Base-by-base conservation (phyloP, 2,797 vertebrate species). In the Bradypodion pumilum region DNA sequence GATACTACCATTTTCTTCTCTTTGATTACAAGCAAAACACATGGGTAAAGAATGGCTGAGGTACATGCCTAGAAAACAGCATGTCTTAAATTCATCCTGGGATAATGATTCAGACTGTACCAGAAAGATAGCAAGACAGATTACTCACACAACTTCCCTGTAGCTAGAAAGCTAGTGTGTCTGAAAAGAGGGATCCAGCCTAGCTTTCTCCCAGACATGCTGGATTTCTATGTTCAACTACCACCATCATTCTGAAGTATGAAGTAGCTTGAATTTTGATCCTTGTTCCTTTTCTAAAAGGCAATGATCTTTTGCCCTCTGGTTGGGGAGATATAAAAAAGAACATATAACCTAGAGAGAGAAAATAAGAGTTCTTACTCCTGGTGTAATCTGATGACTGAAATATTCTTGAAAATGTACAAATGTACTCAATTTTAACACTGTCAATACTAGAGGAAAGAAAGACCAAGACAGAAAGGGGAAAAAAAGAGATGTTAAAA, bases 381-480 rank as follows among this genome's bases (percentile, higher is more conserved):
- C 29, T 70, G 52, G 7, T 42, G 29, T 77, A 70, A 59, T 13
- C 13, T n/a, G 25, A 25, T 16, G 65, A 60, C n/a, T n/a, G 25
- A 25, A n/a, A 19, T 52, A 44, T 23, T 65, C 32, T 9, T 66
- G 25, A 59, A 60, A 62, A 25, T 10, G 6, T 29, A 72, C 13
- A 59, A 65, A 59, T 15, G 32, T 21, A 69, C 44, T 19, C 4
- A 42, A 21, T 4, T 25, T 68, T 32, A 60, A 40, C 12, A 46
- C 16, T 59, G 5, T 68, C 40, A 25, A n/a, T 66, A 27, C 23
- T 70, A 25, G 82, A 44, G 83, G 73, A 2, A 74, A 75, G 52
- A 86, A 84, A 87, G 77, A 9, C 44, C 56, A 84, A 35, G 25
- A 68, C 42, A n/a, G n/a, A n/a, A n/a, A n/a, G n/a, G n/a, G 40